A percentile compares a stretch with the other conserved stretches of the same genome.
phyloP scores from a whole-genome alignment of 2,113 vertebrate species.

The Percina caprodes region DNA sequence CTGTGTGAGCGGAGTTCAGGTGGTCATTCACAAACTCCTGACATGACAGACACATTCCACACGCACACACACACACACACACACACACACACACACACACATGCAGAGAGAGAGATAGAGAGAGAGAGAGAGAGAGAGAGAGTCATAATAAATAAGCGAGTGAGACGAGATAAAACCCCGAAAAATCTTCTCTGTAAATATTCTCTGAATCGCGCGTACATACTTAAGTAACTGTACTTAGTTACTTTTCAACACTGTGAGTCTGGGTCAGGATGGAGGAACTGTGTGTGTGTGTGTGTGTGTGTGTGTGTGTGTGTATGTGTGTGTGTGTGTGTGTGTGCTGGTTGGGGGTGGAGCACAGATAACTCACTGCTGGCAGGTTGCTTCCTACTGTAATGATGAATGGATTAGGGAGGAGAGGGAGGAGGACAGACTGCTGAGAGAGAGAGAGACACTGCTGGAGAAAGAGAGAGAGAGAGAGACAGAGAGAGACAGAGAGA shows the following conservation, averaged over 20 bases:
- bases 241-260: background rate
- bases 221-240: background rate
- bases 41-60: conserved; percentile 45
- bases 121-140: background rate
- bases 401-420: conserved; percentile 65
- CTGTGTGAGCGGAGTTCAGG: conserved; percentile 45
- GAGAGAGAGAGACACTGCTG: too few species aligned
- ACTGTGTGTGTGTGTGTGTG: conserved; percentile 23
- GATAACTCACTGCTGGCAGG: conserved; percentile 80
- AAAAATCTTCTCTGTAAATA: too few species aligned
- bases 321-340: conserved; percentile 22
- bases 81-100: too few species aligned
- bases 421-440: conserved; percentile 37
- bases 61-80: conserved; percentile 19
- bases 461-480: too few species aligned
- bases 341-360: conserved; percentile 64
- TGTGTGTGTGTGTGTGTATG: conserved; percentile 23
- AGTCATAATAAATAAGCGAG: background rate
- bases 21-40: conserved; percentile 79
- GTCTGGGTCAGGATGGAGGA: background rate
- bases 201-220: background rate
- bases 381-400: conserved; percentile 83
- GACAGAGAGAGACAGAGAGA: background rate
- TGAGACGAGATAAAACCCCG: background rate
- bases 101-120: too few species aligned